These are phyloP conservation scores for Tenthredo notha DNA, from an alignment of 2,888 invertebrate species.

Conservation along the genomic window DNA sequence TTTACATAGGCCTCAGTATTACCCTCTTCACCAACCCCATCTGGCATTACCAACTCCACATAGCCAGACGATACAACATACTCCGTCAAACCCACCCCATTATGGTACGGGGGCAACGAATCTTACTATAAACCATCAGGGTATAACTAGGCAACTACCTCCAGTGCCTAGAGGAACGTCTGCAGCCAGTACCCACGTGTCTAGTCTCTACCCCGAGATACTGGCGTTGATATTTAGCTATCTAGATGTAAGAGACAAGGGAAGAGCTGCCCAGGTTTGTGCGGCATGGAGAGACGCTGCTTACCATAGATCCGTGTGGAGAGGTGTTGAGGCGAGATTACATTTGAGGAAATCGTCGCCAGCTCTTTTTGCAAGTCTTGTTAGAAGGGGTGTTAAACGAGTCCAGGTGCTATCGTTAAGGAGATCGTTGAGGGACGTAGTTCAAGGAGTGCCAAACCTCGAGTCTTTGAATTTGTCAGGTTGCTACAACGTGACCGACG, in stretches of 20 bases:
- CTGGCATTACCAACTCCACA: constrained; percentile 71
- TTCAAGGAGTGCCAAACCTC: constrained; percentile 91
- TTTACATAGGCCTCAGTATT: constrained; percentile 79
- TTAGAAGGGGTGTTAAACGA: constrained; percentile 91
- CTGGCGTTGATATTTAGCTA: constrained; percentile 95
- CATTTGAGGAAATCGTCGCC: constrained; percentile 92
- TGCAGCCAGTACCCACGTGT: constrained; percentile 83
- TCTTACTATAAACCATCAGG: constrained; percentile 63
- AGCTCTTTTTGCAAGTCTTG: constrained; percentile 91
- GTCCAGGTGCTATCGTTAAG: constrained; percentile 94
- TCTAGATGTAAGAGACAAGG: constrained; percentile 92
- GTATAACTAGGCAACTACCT: constrained; percentile 74
- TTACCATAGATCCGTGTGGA: constrained; percentile 96
- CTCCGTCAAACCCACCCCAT: constrained; percentile 63
- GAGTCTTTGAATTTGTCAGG: constrained; percentile 94
- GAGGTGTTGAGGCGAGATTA: constrained; percentile 94
- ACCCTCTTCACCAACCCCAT: constrained; percentile 78
- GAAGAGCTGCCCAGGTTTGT: constrained; percentile 94
- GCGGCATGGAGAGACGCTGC: constrained; percentile 95
- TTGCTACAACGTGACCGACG: constrained; percentile 95
- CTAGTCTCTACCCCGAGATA: constrained; percentile 94
- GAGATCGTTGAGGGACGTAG: constrained; percentile 90
- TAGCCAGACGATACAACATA: constrained; percentile 72
- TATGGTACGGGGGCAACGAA: constrained; percentile 61
- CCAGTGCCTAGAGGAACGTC: constrained; percentile 81